Evolutionary conservation across 2,888 invertebrate species (phyloP), one percentile per base, ranked within the genome.

Genomic region (Drosophila monieri): DNA sequence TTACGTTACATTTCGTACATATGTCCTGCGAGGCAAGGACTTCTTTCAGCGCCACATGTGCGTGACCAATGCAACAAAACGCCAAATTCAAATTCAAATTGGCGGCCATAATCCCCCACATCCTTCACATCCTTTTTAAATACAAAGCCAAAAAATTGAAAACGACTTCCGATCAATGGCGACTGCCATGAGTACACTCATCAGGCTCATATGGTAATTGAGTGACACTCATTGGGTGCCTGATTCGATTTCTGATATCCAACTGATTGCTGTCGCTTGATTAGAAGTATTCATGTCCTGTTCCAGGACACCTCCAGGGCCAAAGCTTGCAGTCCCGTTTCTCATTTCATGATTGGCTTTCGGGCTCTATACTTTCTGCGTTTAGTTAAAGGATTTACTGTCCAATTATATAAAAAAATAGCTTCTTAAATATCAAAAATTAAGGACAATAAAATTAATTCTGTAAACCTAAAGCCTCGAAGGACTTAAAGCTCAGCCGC

Each of bases 1-100:
- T 88, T 89, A 89, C 84, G 77, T 86, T 87, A 78, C 79, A 86
- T 87, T 87, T 85, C 78, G 77, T 78, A 81, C 79, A 79, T 80
- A 87, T 87, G 81, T 87, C 79, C 74, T 79, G 41, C 49, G 35
- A 47, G 23, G 15, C 55, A 49, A 32, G 39, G 51, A 41, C 35
- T 35, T 41, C 66, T 65, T 65, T 62, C 32, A 27, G 44, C 39
- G 39, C 39, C 39, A 41, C 39, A n/a, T 35, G 78, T 77, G 81
- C 87, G 87, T 84, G 80, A 85, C 85, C 80, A 68, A 65, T 71
- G 69, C 76, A 80, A 71, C 18, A 51, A 76, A 78, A 78, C 70
- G 71, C 69, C 84, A 23, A 23, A 23, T 23, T 23, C 21, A 23
- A 23, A 23, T 23, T 23, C 62, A 77, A 71, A 80, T 60, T 61